Percentiles rank a stretch among this genome's conserved stretches.
Evolutionary conservation across 2,888 invertebrate genomes (phyloP).

Genomic region (Teleogryllus oceanicus): DNA sequence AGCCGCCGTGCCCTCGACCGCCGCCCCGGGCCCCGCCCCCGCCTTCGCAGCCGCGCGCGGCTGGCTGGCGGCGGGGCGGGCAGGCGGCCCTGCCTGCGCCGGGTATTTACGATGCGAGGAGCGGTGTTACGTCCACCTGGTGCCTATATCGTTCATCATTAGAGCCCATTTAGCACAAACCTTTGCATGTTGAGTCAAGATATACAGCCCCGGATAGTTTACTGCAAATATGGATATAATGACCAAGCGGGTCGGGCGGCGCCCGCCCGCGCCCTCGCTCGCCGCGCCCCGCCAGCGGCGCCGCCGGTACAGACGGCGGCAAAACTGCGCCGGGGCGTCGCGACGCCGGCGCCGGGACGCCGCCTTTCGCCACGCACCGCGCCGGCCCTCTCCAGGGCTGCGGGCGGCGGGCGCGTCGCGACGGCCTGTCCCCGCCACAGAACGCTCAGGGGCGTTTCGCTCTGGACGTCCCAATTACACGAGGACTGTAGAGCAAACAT

Average conservation of each 20-base stretch:
- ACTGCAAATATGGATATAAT: slow-evolving; percentile 39
- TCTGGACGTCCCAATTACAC: no score
- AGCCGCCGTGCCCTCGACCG: background rate
- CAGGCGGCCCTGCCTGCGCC: slow-evolving; percentile 24
- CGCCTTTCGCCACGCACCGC: no score
- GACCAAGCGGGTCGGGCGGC: slow-evolving; percentile 29
- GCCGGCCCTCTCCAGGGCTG: background rate
- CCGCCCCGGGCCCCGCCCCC: background rate
- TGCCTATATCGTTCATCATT: slow-evolving; percentile 44
- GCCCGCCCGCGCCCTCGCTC: background rate
- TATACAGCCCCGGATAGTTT: slow-evolving; percentile 36
- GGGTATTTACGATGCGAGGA: slow-evolving; percentile 38
- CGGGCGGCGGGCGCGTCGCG: no score
- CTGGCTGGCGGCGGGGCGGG: background rate
- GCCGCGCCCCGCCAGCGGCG: background rate
- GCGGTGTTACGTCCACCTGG: slow-evolving; percentile 46
- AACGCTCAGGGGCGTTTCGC: no score
- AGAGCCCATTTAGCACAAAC: slow-evolving; percentile 37
- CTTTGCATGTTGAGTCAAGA: slow-evolving; percentile 38
- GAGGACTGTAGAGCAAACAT: no score
- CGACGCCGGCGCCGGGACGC: background rate
- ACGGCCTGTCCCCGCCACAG: no score
- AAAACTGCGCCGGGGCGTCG: slow-evolving; percentile 9
- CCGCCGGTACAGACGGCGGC: background rate
- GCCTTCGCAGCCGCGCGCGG: slow-evolving; percentile 10